Evolutionary conservation across 2,797 vertebrate species (phyloP).

Genomic region (Todus mexicanus): DNA sequence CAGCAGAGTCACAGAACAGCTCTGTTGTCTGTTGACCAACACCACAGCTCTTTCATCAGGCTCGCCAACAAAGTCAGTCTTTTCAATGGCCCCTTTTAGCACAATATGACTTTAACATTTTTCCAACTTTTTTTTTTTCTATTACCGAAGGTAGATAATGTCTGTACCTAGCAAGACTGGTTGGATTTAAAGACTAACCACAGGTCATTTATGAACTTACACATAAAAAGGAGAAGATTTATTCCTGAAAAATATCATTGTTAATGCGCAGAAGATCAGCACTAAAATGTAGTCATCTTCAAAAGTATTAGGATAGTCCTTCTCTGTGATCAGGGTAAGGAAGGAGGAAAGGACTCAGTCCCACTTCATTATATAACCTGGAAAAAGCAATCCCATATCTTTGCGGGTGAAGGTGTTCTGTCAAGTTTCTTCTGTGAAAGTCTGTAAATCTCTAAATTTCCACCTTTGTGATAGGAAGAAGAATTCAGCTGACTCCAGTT

Average conservation of each 20-base stretch:
- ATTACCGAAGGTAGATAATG: background rate
- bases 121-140: too few relatives aligned
- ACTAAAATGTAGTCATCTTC: background rate
- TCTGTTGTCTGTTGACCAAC: background rate
- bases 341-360: background rate
- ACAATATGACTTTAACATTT: too few relatives aligned
- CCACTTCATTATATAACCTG: background rate
- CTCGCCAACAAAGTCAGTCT: background rate
- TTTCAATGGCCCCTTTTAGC: rapidly evolving
- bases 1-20: background rate
- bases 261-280: background rate
- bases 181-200: background rate
- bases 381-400: background rate
- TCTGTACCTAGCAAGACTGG: background rate
- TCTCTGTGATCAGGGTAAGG: background rate
- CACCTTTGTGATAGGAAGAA: background rate
- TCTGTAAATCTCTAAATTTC: background rate
- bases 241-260: background rate
- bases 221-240: background rate
- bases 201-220: background rate
- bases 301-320: background rate
- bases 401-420: background rate
- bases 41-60: background rate
- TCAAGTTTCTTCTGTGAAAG: background rate
- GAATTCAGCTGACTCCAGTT: background rate